Evolutionary conservation across 1,140 invertebrate genomes (phyloP), one percentile per base, ranked within the genome.

Genomic region (Drosophila carrolli): DNA sequence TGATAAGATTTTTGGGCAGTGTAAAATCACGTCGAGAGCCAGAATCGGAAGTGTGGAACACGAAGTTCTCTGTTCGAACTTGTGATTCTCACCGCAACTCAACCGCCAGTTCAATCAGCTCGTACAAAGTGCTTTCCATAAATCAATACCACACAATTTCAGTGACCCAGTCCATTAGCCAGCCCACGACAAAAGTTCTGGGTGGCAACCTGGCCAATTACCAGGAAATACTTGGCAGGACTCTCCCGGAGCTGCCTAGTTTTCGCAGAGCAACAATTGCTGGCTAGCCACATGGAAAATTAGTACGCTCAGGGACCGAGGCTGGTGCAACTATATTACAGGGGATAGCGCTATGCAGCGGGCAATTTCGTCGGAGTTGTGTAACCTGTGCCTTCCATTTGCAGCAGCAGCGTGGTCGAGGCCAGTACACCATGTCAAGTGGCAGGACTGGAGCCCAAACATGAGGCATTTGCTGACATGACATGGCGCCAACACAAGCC

Each of bases 231-330:
- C 43, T 61, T 37, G 65, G 47, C 47, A 68, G 61, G 65, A 51
- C 61, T 51, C 38, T 51, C 55, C 32, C 23, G 41, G 57, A 16
- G 41, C 51, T 44, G 19, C 41, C 38, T 57, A 48, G 43, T 68
- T 51, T 68, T 29, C 32, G 44, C 48, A 60, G 44, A 73, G 60
- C 70, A 78, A 75, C 81, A 83, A 84, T 84, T 84, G 71, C 59
- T 50, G 78, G 62, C 40, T 72, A 85, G 43, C 62, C 81, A 43
- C 77, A 81, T 74, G 81, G 67, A 77, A 84, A 85, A 85, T 84
- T 81, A 62, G 13, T 44, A 47, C 38, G 62, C 56, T 50, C 63
- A 70, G 37, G 10, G 37, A 11, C 9, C 37, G 10, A 58, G n/a
- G 43, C 11, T n/a, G 23, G 8, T 41, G 23, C 23, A 6, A 13